phyloP scores from a whole-genome alignment of 2,113 vertebrate genomes.

The Ascaphus truei region DNA sequence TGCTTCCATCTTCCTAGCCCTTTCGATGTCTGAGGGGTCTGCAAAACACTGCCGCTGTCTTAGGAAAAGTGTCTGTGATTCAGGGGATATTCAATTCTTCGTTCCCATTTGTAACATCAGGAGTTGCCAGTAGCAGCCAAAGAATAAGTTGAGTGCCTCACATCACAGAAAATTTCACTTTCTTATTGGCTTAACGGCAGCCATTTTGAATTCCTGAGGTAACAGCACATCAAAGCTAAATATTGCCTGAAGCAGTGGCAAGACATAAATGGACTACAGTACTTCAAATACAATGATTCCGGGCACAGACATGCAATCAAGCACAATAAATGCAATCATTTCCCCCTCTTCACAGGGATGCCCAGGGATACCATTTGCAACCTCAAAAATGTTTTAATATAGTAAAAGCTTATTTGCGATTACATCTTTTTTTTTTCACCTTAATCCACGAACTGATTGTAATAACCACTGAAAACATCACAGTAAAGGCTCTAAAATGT shows the following conservation, averaged over 20 bases:
- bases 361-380: background rate
- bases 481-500: background rate
- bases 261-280: background rate
- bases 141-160: no score
- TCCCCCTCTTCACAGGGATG: background rate
- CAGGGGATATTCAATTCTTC: no score
- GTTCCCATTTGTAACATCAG: no score
- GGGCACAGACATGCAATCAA: background rate
- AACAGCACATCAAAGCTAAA: no score
- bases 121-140: no score
- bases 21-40: no score
- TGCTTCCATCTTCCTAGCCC: no score
- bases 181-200: background rate
- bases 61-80: no score
- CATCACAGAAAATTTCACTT: background rate
- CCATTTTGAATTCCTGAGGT: background rate
- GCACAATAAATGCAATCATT: background rate
- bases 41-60: no score
- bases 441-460: background rate
- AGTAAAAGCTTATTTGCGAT: constrained; percentile 7
- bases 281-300: background rate
- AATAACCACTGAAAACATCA: no score
- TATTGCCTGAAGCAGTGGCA: no score
- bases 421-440: background rate
- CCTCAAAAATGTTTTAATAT: background rate